phyloP scores from a whole-genome alignment of 2,113 vertebrate genomes.

The Casuarius casuarius region DNA sequence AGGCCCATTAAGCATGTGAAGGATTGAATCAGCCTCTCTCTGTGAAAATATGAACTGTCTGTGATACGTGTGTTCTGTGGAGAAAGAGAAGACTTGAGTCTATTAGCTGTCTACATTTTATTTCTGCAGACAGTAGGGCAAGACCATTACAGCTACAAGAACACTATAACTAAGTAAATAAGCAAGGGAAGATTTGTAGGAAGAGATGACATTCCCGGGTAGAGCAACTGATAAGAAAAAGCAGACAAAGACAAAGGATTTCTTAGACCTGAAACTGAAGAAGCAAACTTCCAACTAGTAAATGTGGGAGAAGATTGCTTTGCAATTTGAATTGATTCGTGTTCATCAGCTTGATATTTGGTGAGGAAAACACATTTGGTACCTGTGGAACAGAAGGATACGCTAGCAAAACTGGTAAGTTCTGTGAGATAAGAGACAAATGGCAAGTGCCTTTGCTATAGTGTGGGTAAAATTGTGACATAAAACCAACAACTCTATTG shows the following conservation, averaged over 20 bases:
- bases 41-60: neutral
- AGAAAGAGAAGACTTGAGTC: neutral
- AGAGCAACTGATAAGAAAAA: slow-evolving; percentile 6
- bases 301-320: neutral
- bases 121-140: neutral
- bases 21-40: neutral
- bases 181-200: neutral
- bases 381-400: neutral
- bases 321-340: neutral
- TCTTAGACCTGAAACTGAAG: slow-evolving; percentile 18
- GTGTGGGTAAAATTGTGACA: neutral
- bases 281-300: neutral
- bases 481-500: neutral
- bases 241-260: neutral
- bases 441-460: neutral
- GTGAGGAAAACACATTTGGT: neutral
- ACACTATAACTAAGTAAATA: neutral
- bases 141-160: neutral
- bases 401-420: neutral
- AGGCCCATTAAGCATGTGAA: neutral
- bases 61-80: neutral
- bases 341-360: neutral
- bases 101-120: neutral
- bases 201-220: neutral
- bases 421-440: neutral